Percentiles rank a stretch among this genome's conserved stretches.
phyloP scores from a whole-genome alignment of 2,888 invertebrate species.

The Metellina segmentata region DNA sequence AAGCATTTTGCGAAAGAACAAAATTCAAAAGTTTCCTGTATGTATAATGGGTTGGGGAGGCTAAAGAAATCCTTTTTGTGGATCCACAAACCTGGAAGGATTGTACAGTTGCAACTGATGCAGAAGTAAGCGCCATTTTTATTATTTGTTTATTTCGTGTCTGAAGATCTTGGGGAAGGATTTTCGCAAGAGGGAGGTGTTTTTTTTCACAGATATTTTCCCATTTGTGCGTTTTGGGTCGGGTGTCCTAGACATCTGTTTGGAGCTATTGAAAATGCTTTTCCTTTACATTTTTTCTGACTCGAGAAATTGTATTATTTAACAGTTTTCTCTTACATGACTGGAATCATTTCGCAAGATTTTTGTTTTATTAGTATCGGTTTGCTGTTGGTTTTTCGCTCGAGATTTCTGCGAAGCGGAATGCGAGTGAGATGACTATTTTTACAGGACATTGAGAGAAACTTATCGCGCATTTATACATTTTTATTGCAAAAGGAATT shows the following conservation, averaged over 20 bases:
- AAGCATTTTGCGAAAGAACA: neutral
- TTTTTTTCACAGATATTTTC: slow-evolving; percentile 19
- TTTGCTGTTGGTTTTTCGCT: neutral
- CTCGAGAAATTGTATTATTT: slow-evolving; percentile 39
- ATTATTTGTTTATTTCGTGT: slow-evolving; percentile 45
- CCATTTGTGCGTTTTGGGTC: slow-evolving; percentile 33
- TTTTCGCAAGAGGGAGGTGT: slow-evolving; percentile 14
- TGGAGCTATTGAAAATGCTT: slow-evolving; percentile 51
- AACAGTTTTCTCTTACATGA: slow-evolving; percentile 34
- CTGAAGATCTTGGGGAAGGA: slow-evolving; percentile 13
- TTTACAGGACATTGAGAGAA: no score
- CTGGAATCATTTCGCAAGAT: slow-evolving; percentile 9
- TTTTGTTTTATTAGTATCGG: neutral
- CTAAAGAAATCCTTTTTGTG: slow-evolving; percentile 45
- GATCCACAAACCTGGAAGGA: slow-evolving; percentile 43
- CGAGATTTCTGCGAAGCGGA: neutral
- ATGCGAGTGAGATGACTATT: neutral
- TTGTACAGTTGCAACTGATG: slow-evolving; percentile 39
- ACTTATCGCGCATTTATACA: no score
- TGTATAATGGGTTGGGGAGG: slow-evolving; percentile 43
- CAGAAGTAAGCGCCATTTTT: slow-evolving; percentile 54
- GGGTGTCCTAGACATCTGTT: slow-evolving; percentile 52
- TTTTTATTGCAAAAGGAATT: no score
- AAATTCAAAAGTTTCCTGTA: slow-evolving; percentile 40
- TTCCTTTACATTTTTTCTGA: slow-evolving; percentile 8